Evolutionary conservation across 1,140 invertebrate species (phyloP).

Genomic region (Sinonovacula constricta): DNA sequence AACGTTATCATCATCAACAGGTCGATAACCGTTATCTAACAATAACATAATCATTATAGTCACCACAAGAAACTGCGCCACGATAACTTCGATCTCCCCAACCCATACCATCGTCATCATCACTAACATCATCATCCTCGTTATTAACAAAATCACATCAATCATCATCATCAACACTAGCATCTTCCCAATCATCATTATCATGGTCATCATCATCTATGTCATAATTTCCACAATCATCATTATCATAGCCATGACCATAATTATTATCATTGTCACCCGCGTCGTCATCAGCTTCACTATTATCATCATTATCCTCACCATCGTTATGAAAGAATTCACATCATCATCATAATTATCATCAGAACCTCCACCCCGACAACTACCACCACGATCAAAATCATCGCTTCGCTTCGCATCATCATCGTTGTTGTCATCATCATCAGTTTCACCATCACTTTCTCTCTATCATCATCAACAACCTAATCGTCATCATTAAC

Average conservation of each 20-base stretch:
- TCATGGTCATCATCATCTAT: not conserved
- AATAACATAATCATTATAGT: constrained; percentile 10
- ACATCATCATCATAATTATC: constrained; percentile 7
- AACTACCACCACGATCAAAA: too few species aligned
- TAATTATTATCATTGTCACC: not conserved
- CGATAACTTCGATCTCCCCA: not conserved
- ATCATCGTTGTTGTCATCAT: constrained; percentile 19
- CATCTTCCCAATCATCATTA: not conserved
- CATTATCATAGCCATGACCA: not conserved
- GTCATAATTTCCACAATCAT: not conserved
- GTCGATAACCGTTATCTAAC: not conserved
- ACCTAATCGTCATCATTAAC: too few species aligned
- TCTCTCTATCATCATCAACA: too few species aligned
- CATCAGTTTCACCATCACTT: not conserved
- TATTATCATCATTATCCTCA: not conserved
- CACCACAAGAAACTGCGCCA: not conserved
- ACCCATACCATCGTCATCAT: not conserved
- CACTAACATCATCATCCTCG: not conserved
- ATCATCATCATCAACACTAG: not conserved
- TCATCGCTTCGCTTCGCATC: not conserved
- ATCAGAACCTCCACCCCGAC: not conserved
- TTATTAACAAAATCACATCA: not conserved
- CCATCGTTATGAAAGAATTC: not conserved
- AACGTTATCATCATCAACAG: constrained; percentile 4
- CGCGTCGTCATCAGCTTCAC: not conserved